Evolutionary conservation across 2,113 vertebrate species (phyloP).

Genomic region (Dissostichus mawsoni): DNA sequence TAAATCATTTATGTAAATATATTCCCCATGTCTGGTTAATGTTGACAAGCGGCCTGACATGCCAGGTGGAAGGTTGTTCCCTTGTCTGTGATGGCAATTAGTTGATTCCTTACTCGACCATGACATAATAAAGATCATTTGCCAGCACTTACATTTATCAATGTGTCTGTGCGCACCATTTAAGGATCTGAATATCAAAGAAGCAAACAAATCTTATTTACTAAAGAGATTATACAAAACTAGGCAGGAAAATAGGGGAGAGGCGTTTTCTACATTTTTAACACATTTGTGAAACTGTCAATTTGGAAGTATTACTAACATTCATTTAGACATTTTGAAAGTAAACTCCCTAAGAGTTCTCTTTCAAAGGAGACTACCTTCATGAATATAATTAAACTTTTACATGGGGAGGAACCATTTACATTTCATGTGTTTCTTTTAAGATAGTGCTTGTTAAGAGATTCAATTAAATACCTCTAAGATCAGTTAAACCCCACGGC

Average conservation of each 20-base stretch:
- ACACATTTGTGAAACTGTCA: background rate
- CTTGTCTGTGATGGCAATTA: background rate
- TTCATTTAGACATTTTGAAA: background rate
- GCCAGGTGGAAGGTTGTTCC: background rate
- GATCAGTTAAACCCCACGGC: background rate
- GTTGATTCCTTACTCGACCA: background rate
- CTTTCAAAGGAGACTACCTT: background rate
- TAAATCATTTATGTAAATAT: background rate
- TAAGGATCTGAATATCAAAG: background rate
- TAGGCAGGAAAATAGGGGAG: too few species aligned
- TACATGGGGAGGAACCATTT: background rate
- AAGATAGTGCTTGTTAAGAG: background rate
- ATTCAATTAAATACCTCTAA: background rate
- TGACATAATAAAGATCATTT: background rate
- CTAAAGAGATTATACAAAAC: background rate
- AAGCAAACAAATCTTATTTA: background rate
- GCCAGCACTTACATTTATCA: background rate
- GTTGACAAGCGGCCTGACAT: slow-evolving; percentile 7
- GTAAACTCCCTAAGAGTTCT: background rate
- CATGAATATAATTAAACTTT: background rate
- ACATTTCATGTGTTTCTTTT: background rate
- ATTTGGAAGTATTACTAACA: background rate
- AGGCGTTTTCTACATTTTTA: background rate
- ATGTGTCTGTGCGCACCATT: background rate
- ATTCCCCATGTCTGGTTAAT: slow-evolving; percentile 1